These are phyloP conservation scores for Crypturellus tataupa DNA, from an alignment of 2,797 vertebrate genomes.

Conservation along the genomic window DNA sequence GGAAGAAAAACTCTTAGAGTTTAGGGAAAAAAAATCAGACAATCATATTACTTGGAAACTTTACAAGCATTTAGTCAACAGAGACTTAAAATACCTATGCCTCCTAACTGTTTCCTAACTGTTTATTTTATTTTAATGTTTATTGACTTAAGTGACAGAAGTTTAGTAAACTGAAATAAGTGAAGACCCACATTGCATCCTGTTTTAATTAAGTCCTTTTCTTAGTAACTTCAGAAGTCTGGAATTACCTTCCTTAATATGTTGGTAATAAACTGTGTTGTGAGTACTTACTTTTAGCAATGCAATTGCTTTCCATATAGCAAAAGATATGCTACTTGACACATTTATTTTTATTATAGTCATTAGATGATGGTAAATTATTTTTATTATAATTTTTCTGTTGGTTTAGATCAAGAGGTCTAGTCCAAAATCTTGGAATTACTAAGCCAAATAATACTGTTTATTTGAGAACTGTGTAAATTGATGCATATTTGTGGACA, in stretches of 20 bases:
- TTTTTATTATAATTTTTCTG: background rate
- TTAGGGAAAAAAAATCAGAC: background rate
- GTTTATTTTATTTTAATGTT: background rate
- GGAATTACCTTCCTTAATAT: background rate
- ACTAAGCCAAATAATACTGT: background rate
- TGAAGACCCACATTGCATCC: background rate
- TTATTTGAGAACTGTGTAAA: background rate
- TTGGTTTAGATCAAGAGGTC: background rate
- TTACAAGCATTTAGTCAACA: background rate
- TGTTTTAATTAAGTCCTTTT: background rate
- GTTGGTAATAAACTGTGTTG: background rate
- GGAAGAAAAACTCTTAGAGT: background rate
- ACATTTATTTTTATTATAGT: background rate
- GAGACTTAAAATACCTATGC: background rate
- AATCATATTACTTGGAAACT: background rate
- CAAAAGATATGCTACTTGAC: background rate
- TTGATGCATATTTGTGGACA: background rate
- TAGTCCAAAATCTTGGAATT: background rate
- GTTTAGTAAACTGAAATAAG: background rate
- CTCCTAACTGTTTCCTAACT: background rate
- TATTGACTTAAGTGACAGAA: background rate
- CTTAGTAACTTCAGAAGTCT: background rate
- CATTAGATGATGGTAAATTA: background rate
- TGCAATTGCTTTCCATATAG: background rate
- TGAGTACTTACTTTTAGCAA: background rate